Conservation (phyloP, 1,140 invertebrate genomes). For the Solenopsis fugax region DNA sequence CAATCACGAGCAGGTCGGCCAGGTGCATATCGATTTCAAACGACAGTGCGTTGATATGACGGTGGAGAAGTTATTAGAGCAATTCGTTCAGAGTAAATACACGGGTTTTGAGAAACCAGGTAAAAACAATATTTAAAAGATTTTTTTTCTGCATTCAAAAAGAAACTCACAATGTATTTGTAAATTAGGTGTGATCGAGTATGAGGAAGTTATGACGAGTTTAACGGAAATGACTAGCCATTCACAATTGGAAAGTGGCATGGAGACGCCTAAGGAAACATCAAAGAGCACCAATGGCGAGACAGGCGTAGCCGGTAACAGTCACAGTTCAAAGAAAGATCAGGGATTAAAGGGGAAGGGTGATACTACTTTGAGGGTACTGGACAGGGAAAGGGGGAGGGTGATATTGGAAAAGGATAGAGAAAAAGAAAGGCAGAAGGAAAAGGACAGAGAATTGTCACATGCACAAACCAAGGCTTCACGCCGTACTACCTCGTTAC, state of each 20-base stretch:
- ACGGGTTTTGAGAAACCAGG: constrained; percentile 97
- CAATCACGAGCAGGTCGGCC: constrained; percentile 95
- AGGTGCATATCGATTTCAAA: constrained; percentile 96
- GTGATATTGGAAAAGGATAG: constrained; percentile 85
- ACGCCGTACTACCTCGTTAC: constrained; percentile 96
- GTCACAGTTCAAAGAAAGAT: constrained; percentile 84
- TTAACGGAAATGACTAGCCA: constrained; percentile 83
- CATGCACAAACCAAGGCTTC: constrained; percentile 90
- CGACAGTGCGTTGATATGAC: constrained; percentile 96
- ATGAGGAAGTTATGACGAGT: constrained; percentile 88
- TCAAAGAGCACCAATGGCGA: constrained; percentile 85
- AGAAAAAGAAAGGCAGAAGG: constrained; percentile 77
- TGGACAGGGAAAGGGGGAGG: constrained; percentile 78
- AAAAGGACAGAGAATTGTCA: constrained; percentile 82
- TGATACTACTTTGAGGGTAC: constrained; percentile 72
- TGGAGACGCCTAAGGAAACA: constrained; percentile 80
- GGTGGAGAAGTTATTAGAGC: constrained; percentile 95
- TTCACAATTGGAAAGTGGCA: constrained; percentile 73
- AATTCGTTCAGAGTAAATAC: constrained; percentile 96
- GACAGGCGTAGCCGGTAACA: constrained; percentile 86
- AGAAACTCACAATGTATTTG: background rate
- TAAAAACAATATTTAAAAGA: constrained; percentile 78
- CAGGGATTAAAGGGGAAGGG: constrained; percentile 83
- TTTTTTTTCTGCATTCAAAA: background rate
- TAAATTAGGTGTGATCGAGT: constrained; percentile 82